Conservation (phyloP, 2,888 invertebrate species). For the Portevinia maculata region DNA sequence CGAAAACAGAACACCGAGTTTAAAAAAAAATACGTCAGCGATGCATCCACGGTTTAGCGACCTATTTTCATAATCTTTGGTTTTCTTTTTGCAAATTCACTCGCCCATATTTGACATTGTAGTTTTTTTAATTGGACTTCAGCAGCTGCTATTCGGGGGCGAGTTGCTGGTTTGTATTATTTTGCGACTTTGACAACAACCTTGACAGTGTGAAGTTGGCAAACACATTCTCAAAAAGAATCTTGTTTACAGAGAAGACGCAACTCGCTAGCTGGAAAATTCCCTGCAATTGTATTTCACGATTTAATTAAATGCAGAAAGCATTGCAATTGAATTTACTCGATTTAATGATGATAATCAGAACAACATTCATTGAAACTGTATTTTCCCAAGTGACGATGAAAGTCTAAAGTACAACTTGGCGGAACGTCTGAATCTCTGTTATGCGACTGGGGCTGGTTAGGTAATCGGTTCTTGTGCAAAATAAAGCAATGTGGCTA, state of each 20-base stretch:
- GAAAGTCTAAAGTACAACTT: constrained; percentile 19
- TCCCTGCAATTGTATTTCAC: constrained; percentile 7
- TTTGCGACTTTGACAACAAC: neutral
- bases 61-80: constrained; percentile 5
- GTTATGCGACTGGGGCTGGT: neutral
- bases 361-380: neutral
- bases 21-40: constrained; percentile 10
- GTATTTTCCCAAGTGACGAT: constrained; percentile 18
- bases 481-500: constrained; percentile 12
- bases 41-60: neutral
- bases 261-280: constrained; percentile 7
- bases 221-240: constrained; percentile 6
- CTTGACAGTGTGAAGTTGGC: constrained; percentile 9
- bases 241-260: neutral
- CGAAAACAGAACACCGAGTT: neutral
- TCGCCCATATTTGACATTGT: neutral
- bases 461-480: neutral
- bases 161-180: neutral
- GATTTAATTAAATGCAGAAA: neutral
- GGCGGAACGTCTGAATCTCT: neutral
- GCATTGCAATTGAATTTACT: neutral
- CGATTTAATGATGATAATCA: neutral
- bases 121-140: neutral
- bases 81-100: neutral
- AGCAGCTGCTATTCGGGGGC: constrained; percentile 8